Conservation (phyloP, 1,140 invertebrate species). For the Drosophila kohkoa region DNA sequence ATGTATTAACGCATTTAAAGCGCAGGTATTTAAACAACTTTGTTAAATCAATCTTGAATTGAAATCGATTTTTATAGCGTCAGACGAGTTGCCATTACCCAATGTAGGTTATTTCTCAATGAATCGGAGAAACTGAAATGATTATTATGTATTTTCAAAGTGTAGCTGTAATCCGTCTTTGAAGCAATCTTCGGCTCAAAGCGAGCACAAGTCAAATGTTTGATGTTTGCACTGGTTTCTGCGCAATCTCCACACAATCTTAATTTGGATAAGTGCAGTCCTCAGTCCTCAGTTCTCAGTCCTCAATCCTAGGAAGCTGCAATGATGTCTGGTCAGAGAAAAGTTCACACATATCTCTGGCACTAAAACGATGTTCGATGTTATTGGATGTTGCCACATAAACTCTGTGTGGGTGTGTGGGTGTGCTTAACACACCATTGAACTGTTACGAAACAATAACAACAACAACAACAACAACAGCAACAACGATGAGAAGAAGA, state of each 20-base stretch:
- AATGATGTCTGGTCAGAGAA: slow-evolving; percentile 5
- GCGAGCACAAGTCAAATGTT: slow-evolving; percentile 45
- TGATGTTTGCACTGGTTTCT: slow-evolving; percentile 39
- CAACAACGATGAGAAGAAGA: slow-evolving; percentile 13
- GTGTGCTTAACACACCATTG: slow-evolving; percentile 79
- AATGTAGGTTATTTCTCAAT: slow-evolving; percentile 1
- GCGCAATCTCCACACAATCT: slow-evolving; percentile 62
- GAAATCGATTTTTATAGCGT: no score
- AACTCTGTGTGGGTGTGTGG: slow-evolving; percentile 47
- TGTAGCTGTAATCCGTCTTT: background rate
- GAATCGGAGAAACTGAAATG: background rate
- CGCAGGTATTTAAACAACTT: background rate
- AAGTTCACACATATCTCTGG: slow-evolving; percentile 59
- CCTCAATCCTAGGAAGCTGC: slow-evolving; percentile 24
- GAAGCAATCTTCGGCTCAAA: background rate
- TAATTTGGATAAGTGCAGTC: slow-evolving; percentile 78
- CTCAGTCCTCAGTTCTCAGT: slow-evolving; percentile 24
- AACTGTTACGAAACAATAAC: slow-evolving; percentile 75
- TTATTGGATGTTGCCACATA: slow-evolving; percentile 70
- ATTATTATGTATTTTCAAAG: background rate
- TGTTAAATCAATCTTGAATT: no score
- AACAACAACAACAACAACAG: slow-evolving; percentile 48
- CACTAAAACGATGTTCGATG: slow-evolving; percentile 53
- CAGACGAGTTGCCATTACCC: background rate
- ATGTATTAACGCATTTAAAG: background rate